Evolutionary conservation across 2,888 invertebrate species (phyloP).

Genomic region (Drosophila paranaensis): DNA sequence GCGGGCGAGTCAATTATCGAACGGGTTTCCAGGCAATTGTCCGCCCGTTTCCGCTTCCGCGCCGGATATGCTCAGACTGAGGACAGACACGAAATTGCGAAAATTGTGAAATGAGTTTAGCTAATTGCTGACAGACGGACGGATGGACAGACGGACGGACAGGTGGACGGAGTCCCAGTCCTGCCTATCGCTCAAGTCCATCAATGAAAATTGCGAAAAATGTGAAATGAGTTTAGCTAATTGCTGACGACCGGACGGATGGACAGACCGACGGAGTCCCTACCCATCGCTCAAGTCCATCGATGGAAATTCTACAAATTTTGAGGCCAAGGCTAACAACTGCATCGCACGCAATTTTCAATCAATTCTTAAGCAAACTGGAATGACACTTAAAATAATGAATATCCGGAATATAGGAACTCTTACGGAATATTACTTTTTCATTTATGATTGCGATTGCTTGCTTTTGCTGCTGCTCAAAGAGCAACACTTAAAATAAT

Average conservation of each 20-base stretch:
- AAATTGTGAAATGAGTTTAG: slow-evolving; percentile 39
- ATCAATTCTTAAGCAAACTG: neutral
- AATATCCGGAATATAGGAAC: neutral
- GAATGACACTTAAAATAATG: slow-evolving; percentile 6
- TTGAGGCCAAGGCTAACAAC: slow-evolving; percentile 30
- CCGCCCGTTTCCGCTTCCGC: slow-evolving; percentile 34
- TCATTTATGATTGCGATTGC: slow-evolving; percentile 2
- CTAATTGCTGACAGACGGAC: slow-evolving; percentile 31
- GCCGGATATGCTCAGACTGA: slow-evolving; percentile 27
- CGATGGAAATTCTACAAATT: slow-evolving; percentile 7
- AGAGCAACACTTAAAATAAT: slow-evolving; percentile 7
- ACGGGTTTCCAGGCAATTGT: slow-evolving; percentile 28
- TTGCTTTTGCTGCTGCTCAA: neutral
- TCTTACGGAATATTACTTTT: neutral
- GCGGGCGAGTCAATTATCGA: slow-evolving; percentile 49
- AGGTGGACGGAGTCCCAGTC: neutral
- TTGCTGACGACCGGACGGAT: slow-evolving; percentile 26
- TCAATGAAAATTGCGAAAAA: slow-evolving; percentile 22
- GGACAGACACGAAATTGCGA: slow-evolving; percentile 26
- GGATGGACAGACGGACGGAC: neutral
- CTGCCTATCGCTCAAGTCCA: neutral
- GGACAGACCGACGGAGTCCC: neutral
- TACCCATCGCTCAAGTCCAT: neutral
- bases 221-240: slow-evolving; percentile 37
- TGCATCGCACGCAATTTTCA: slow-evolving; percentile 5